phyloP scores from a whole-genome alignment of 1,140 invertebrate species.

The Campoletis sonorensis region DNA sequence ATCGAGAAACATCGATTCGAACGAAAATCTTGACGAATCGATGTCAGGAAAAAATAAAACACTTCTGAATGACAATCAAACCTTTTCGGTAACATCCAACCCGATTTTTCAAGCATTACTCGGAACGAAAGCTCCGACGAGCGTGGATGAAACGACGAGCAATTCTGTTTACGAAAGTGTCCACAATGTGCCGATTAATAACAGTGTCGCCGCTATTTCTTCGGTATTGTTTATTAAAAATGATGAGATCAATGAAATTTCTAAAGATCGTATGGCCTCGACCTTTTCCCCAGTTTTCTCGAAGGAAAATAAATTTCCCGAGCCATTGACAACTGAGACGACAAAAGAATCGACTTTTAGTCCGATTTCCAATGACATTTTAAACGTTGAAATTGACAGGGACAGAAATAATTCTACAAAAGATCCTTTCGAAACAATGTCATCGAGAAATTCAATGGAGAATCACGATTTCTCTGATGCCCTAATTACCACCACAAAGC shows the following conservation, averaged over 20 bases:
- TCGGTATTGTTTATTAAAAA: conserved; percentile 27
- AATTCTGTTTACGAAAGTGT: conserved; percentile 40
- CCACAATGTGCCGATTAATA: conserved; percentile 9
- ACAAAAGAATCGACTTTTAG: background rate
- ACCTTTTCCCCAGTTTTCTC: background rate
- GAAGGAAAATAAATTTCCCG: background rate
- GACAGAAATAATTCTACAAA: background rate
- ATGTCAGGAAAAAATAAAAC: background rate
- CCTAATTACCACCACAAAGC: background rate
- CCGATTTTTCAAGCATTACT: conserved; percentile 10
- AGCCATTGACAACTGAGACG: background rate
- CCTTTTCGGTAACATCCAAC: background rate
- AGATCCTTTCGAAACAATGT: background rate
- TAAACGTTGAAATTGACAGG: background rate
- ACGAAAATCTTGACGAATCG: background rate
- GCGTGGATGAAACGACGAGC: background rate
- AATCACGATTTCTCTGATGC: background rate
- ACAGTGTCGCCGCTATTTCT: too few relatives aligned
- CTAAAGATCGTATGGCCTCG: background rate
- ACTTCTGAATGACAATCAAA: background rate
- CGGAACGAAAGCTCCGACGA: background rate
- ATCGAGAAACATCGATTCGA: background rate
- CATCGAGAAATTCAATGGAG: background rate
- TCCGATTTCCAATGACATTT: background rate
- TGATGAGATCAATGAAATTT: conserved; percentile 17